These are phyloP conservation scores for Alaudala cheleensis DNA, from an alignment of 2,113 vertebrate genomes.

Conservation along the genomic window DNA sequence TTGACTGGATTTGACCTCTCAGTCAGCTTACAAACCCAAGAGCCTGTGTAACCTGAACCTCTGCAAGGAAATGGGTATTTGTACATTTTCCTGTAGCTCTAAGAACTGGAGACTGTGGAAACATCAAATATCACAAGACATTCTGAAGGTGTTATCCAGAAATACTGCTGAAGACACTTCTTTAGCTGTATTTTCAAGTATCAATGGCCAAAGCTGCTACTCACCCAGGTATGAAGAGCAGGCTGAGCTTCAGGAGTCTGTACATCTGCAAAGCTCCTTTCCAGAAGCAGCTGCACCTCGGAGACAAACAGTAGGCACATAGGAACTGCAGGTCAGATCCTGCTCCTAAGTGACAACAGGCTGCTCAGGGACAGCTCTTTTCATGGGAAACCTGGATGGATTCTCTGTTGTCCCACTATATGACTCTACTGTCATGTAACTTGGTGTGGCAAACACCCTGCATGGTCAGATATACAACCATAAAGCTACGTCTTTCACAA, in stretches of 20 bases:
- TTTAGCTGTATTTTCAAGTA: neutral
- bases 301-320: accelerated
- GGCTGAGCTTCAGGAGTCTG: neutral
- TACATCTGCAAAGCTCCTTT: neutral
- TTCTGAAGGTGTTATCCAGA: neutral
- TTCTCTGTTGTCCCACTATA: neutral
- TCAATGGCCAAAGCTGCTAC: neutral
- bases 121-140: neutral
- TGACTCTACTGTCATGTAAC: neutral
- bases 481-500: neutral
- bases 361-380: neutral
- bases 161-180: neutral
- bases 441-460: neutral
- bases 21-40: conserved; percentile 56
- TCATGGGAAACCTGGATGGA: neutral
- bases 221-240: neutral
- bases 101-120: neutral
- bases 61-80: conserved; percentile 41
- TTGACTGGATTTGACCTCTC: conserved; percentile 65
- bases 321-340: neutral
- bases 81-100: neutral
- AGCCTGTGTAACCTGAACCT: conserved; percentile 46
- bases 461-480: neutral
- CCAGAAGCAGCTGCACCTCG: neutral
- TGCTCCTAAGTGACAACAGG: neutral